phyloP scores from a whole-genome alignment of 2,113 vertebrate genomes.

The Melanerpes formicivorus region DNA sequence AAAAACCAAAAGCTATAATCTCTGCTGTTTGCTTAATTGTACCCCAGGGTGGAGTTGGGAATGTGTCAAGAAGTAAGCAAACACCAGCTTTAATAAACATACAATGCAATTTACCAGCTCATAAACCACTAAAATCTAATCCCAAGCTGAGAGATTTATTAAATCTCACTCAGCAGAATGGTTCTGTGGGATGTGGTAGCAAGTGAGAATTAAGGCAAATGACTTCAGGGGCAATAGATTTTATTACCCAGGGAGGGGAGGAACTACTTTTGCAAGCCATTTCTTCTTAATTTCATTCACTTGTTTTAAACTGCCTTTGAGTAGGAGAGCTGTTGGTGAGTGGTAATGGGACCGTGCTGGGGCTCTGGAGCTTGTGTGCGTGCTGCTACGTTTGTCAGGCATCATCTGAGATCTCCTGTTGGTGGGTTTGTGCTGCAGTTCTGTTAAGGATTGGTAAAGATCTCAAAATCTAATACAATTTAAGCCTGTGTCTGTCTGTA shows the following conservation, averaged over 20 bases:
- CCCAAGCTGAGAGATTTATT: constrained; percentile 82
- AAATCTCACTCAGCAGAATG: constrained; percentile 81
- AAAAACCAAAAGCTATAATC: constrained; percentile 31
- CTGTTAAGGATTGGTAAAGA: neutral
- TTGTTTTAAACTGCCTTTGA: constrained; percentile 84
- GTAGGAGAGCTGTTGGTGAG: constrained; percentile 80
- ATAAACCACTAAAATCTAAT: constrained; percentile 91
- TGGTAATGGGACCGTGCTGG: neutral
- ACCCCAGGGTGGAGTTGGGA: constrained; percentile 48
- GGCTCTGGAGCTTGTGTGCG: neutral
- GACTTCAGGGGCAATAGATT: constrained; percentile 84
- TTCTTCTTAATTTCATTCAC: constrained; percentile 89
- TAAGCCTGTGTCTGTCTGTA: neutral
- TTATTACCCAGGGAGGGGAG: constrained; percentile 80
- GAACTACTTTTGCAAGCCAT: constrained; percentile 78
- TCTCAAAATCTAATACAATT: neutral
- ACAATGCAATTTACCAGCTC: constrained; percentile 87
- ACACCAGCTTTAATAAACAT: constrained; percentile 76
- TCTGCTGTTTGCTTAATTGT: constrained; percentile 56
- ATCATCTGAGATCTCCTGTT: constrained; percentile 1
- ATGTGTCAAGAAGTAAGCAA: constrained; percentile 70
- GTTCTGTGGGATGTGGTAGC: constrained; percentile 69
- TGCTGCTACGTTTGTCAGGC: constrained; percentile 28
- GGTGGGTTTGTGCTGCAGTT: neutral
- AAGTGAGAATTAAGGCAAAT: constrained; percentile 82